Evolutionary conservation across 2,113 vertebrate genomes (phyloP).

Genomic region (Corydoras maculifer): DNA sequence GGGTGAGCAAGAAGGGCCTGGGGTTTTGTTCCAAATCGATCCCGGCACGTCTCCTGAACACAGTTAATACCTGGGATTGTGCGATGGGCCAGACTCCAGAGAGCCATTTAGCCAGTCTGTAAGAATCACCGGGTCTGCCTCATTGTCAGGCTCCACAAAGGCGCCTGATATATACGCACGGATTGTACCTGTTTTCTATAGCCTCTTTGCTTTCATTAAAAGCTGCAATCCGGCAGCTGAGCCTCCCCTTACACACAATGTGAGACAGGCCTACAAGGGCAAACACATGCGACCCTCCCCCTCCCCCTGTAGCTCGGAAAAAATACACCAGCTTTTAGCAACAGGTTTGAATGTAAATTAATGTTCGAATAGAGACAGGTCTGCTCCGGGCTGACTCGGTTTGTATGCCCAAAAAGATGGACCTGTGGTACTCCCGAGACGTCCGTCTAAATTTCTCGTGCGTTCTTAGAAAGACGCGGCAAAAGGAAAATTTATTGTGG

Average conservation of each 20-base stretch:
- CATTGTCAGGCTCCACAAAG: slow-evolving; percentile 64
- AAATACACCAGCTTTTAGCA: slow-evolving; percentile 64
- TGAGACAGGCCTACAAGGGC: slow-evolving; percentile 67
- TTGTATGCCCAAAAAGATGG: slow-evolving; percentile 45
- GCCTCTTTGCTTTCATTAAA: slow-evolving; percentile 62
- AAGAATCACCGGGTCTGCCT: slow-evolving; percentile 43
- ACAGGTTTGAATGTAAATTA: slow-evolving; percentile 72
- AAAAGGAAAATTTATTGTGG: slow-evolving; percentile 20
- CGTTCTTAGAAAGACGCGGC: slow-evolving; percentile 51
- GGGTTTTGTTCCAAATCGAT: slow-evolving; percentile 37
- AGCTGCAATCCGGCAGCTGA: slow-evolving; percentile 62
- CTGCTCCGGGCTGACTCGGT: slow-evolving; percentile 55
- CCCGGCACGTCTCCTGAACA: slow-evolving; percentile 29
- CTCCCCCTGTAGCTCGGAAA: slow-evolving; percentile 49
- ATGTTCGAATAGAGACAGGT: slow-evolving; percentile 65
- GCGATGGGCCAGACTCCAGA: slow-evolving; percentile 53
- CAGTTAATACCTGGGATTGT: slow-evolving; percentile 54
- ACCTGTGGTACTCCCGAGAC: slow-evolving; percentile 42
- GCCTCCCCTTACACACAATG: slow-evolving; percentile 60
- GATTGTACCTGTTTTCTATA: slow-evolving; percentile 67
- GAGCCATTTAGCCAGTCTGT: slow-evolving; percentile 55
- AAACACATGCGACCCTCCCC: slow-evolving; percentile 69
- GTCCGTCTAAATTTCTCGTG: slow-evolving; percentile 52
- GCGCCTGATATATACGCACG: slow-evolving; percentile 57
- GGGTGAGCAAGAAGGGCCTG: slow-evolving; percentile 23